Evolutionary conservation across 1,140 invertebrate species (phyloP).

Genomic region (Palaemon carinicauda): DNA sequence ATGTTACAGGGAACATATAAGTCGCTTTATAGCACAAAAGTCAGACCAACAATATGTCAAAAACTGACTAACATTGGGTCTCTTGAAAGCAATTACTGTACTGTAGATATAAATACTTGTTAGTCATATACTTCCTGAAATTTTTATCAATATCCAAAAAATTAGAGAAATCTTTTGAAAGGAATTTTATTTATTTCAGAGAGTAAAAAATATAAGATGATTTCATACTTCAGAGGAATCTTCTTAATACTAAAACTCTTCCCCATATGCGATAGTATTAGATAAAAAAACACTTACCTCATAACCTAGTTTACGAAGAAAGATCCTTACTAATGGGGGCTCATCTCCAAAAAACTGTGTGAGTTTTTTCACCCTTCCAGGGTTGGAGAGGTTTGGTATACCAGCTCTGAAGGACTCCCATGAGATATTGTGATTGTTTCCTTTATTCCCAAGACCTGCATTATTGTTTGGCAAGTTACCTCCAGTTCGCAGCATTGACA

Average conservation of each 20-base stretch:
- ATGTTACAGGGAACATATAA: no score
- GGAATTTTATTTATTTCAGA: no score
- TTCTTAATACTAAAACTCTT: neutral
- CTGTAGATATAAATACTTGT: no score
- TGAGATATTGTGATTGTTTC: constrained; percentile 5
- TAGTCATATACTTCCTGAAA: no score
- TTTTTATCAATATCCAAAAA: no score
- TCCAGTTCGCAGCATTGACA: constrained; percentile 77
- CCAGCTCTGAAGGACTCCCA: constrained; percentile 58
- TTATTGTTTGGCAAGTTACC: constrained; percentile 19
- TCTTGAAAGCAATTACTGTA: no score
- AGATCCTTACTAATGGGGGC: constrained; percentile 86
- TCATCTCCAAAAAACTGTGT: constrained; percentile 95
- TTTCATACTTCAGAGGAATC: neutral
- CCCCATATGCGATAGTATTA: neutral
- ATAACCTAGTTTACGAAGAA: constrained; percentile 91
- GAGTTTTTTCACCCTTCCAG: constrained; percentile 81
- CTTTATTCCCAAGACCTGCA: constrained; percentile 37
- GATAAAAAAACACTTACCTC: constrained; percentile 73
- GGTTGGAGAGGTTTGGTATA: constrained; percentile 74
- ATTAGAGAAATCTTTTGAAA: no score
- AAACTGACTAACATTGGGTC: no score
- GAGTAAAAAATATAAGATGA: neutral
- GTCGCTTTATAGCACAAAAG: no score
- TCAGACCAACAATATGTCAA: no score